Evolutionary conservation across 1,140 invertebrate genomes (phyloP).

Genomic region (Camponotus vicinus): DNA sequence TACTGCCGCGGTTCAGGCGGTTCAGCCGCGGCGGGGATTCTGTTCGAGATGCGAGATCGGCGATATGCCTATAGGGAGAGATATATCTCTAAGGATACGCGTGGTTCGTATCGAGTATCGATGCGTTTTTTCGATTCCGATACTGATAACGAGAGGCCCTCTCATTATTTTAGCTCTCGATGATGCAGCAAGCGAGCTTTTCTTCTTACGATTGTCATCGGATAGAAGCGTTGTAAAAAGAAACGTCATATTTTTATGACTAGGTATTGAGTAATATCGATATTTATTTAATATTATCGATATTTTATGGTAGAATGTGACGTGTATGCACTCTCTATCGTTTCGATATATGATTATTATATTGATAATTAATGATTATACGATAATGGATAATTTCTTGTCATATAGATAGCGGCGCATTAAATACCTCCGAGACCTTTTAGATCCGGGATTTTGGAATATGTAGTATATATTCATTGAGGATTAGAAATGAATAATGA

Average conservation of each 20-base stretch:
- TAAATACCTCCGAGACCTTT: background rate
- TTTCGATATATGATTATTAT: too few species aligned
- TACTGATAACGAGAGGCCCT: background rate
- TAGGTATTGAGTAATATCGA: background rate
- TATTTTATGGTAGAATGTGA: too few species aligned
- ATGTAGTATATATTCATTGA: background rate
- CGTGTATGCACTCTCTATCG: too few species aligned
- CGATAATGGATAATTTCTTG: too few species aligned
- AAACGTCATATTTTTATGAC: background rate
- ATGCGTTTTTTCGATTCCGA: conserved; percentile 15
- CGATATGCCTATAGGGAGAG: conserved; percentile 2
- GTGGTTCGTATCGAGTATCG: background rate
- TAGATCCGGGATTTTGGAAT: background rate
- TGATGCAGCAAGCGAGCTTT: background rate
- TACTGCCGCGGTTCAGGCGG: background rate
- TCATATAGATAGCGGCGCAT: background rate
- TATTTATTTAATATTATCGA: background rate
- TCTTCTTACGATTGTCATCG: too few species aligned
- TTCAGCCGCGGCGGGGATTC: conserved; percentile 51
- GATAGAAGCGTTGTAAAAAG: background rate
- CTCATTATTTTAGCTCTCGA: background rate
- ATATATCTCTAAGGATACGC: background rate
- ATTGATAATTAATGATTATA: too few species aligned
- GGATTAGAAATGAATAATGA: background rate
- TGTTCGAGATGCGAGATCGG: conserved; percentile 29